Base-by-base conservation (phyloP, 2,113 vertebrate genomes). In the Sinocyclocheilus rhinocerous region DNA sequence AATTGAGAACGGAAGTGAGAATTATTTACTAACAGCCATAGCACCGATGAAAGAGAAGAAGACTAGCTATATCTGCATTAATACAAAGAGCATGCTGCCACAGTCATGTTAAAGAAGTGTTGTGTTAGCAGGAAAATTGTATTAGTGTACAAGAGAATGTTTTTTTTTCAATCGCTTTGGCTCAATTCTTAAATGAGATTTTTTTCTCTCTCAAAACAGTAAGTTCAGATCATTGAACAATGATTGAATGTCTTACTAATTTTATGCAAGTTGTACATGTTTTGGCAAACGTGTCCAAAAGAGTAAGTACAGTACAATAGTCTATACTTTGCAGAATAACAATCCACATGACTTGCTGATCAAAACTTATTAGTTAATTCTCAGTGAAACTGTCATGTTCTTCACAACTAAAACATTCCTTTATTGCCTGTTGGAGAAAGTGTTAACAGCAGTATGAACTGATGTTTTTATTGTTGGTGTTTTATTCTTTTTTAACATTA, bases 51-150 rank as follows among this genome's bases (percentile, higher is more conserved):
- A 81, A 82, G 26, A 82, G 10, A 48, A 69, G 52, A 78, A 48
- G 73, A 26, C 20, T 42, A 24, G 57, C 45, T 48, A 15, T 8
- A 81, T 26, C 79, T 50, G 16, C n/a, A 77, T 83, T 78, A 79
- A 70, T 59, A 83, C 73, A 78, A 77, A 57, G 52, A 75, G 16
- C 81, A 88, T 88, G 81, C 76, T 73, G 18, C 55, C 63, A 83
- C 50, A 52, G 59, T 12, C 36, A 36, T 78, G 84, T 85, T 77
- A 65, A 61, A 22, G 65, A 69, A 78, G 76, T 26, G 22, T 39
- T 39, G 33, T 73, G 63, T 86, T 73, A 59, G 67, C 33, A 72
- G 20, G 45, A 57, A 26, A 61, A 55, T n/a, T 79, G 15, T 57
- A 81, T 81, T 81, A 81, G 79, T 81, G 22, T 81, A 48, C 4